phyloP scores from a whole-genome alignment of 2,797 vertebrate species.

The Thunnus albacares region DNA sequence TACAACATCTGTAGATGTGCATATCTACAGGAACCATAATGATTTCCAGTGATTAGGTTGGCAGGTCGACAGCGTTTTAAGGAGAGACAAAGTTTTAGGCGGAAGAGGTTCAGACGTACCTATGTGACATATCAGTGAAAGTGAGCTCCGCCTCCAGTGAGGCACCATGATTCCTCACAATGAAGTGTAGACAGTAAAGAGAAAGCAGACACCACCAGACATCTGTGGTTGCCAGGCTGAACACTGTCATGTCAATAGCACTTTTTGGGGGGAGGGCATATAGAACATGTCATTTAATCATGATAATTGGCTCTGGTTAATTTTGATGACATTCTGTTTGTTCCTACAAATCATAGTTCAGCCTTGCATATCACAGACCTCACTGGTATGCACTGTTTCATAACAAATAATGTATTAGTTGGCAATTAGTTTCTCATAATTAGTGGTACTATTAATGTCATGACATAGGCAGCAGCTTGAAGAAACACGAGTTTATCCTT shows the following conservation, averaged over 20 bases:
- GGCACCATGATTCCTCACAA: neutral
- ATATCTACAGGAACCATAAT: neutral
- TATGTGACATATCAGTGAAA: neutral
- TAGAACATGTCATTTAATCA: no score
- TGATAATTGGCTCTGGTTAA: neutral
- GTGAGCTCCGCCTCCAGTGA: neutral
- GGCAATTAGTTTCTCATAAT: neutral
- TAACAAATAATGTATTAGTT: neutral
- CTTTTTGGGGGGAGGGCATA: neutral
- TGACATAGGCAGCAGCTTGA: neutral
- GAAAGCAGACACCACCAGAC: conserved; percentile 1
- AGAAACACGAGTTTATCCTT: neutral
- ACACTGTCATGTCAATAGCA: neutral
- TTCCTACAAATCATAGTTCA: neutral
- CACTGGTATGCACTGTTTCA: neutral
- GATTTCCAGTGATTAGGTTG: neutral
- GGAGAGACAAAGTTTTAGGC: neutral
- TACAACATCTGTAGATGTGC: neutral
- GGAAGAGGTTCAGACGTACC: neutral
- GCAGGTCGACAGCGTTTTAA: neutral
- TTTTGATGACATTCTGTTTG: no score
- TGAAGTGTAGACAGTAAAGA: conserved; percentile 9
- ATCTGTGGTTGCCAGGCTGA: neutral
- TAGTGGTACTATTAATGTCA: neutral
- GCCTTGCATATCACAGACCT: neutral